Conservation (phyloP, 2,797 vertebrate genomes). For the Pachyuromys duprasi region DNA sequence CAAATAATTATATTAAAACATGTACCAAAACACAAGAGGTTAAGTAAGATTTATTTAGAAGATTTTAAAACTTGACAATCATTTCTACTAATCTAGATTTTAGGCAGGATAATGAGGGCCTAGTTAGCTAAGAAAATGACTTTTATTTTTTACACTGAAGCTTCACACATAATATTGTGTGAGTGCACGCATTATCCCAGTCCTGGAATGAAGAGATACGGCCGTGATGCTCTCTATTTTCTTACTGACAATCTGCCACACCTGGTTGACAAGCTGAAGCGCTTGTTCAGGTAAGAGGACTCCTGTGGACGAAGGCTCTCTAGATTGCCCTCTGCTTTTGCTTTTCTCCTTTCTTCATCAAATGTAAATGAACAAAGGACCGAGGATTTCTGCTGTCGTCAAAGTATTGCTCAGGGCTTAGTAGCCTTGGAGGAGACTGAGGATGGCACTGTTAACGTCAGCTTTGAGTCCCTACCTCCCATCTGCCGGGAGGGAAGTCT, state of each 20-base stretch:
- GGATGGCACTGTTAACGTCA: not conserved
- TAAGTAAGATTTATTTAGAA: conserved; percentile 8
- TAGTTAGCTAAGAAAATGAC: conserved; percentile 29
- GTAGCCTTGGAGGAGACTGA: not conserved
- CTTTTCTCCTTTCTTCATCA: not conserved
- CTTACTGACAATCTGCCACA: not conserved
- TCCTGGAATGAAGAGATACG: not conserved
- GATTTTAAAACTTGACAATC: conserved; percentile 36
- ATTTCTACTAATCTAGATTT: conserved; percentile 17
- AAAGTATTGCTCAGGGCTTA: not conserved
- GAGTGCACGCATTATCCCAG: not conserved
- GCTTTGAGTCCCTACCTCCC: not conserved
- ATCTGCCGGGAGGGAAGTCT: not conserved
- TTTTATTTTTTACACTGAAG: conserved; percentile 59
- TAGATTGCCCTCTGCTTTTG: not conserved
- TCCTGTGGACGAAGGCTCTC: not conserved
- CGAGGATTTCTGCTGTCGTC: conserved; percentile 21
- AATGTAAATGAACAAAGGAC: not conserved
- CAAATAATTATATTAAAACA: not conserved
- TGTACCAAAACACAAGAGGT: not conserved
- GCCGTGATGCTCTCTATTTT: not conserved
- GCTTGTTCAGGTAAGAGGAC: not conserved
- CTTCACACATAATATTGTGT: not conserved
- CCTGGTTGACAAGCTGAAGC: not conserved
- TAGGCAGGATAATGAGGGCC: conserved; percentile 19